A percentile compares a stretch with the other conserved stretches of the same genome.
These are phyloP conservation scores for Platycercus adscitus DNA, from an alignment of 2,113 vertebrate genomes.

Conservation along the genomic window DNA sequence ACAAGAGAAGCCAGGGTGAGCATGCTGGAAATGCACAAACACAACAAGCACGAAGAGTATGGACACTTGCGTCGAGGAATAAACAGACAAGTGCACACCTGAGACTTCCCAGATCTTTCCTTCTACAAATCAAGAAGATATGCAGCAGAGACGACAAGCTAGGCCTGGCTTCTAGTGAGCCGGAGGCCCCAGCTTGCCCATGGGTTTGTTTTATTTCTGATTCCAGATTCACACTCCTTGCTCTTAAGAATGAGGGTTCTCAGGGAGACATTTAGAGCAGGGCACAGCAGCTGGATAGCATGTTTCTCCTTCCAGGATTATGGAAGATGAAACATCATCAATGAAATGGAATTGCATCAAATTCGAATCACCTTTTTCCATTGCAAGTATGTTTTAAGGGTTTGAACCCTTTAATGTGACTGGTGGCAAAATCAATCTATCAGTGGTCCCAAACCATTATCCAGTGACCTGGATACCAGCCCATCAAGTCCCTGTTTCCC, in stretches of 20 bases:
- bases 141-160: background rate
- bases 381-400: background rate
- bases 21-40: constrained; percentile 1
- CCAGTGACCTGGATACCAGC: background rate
- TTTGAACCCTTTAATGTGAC: background rate
- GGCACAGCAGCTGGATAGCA: background rate
- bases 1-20: background rate
- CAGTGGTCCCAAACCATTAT: background rate
- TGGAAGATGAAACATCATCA: background rate
- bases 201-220: background rate
- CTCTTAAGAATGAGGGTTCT: background rate
- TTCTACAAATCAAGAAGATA: constrained; percentile 18
- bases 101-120: background rate
- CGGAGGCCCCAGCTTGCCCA: background rate
- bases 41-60: background rate
- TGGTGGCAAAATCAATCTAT: background rate
- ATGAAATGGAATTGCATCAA: background rate
- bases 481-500: background rate
- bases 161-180: background rate
- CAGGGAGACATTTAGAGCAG: background rate
- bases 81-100: background rate
- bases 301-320: background rate
- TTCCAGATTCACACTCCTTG: background rate
- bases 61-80: background rate
- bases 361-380: background rate